These are phyloP conservation scores for Epicampocera succincta DNA, from an alignment of 2,888 invertebrate species.

Conservation along the genomic window DNA sequence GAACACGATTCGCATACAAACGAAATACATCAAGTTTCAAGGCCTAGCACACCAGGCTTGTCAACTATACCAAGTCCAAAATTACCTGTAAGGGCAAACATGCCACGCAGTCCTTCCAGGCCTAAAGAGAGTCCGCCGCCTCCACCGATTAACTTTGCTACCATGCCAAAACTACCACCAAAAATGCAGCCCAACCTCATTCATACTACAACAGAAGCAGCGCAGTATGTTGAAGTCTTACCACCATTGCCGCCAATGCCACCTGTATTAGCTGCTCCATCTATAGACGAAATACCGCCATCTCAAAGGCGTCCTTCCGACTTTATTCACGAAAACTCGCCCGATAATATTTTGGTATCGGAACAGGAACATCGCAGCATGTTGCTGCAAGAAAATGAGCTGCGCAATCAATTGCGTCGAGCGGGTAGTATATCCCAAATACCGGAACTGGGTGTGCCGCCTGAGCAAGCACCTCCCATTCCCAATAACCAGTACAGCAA, in stretches of 20 bases:
- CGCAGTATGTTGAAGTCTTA: constrained; percentile 78
- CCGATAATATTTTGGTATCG: constrained; percentile 80
- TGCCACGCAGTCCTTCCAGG: constrained; percentile 72
- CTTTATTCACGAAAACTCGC: constrained; percentile 80
- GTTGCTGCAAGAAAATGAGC: constrained; percentile 80
- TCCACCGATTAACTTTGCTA: constrained; percentile 80
- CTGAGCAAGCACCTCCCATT: constrained; percentile 75
- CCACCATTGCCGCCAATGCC: constrained; percentile 73
- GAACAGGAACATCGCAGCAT: constrained; percentile 80
- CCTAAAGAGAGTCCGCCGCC: constrained; percentile 81
- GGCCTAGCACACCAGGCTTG: constrained; percentile 61
- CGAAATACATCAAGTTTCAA: constrained; percentile 77
- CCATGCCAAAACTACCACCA: constrained; percentile 76
- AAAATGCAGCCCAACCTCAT: constrained; percentile 49
- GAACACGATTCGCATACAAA: constrained; percentile 81
- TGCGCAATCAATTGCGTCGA: constrained; percentile 78
- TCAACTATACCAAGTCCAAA: constrained; percentile 65
- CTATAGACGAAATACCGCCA: constrained; percentile 72
- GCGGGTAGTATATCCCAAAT: constrained; percentile 65
- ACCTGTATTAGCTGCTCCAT: constrained; percentile 62
- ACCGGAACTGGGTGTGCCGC: constrained; percentile 74
- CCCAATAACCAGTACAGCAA: constrained; percentile 70
- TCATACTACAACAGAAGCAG: constrained; percentile 70
- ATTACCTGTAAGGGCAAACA: constrained; percentile 74
- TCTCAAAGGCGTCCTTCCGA: constrained; percentile 77